Conservation (phyloP, 2,113 vertebrate species). For the Ailurus styani region DNA sequence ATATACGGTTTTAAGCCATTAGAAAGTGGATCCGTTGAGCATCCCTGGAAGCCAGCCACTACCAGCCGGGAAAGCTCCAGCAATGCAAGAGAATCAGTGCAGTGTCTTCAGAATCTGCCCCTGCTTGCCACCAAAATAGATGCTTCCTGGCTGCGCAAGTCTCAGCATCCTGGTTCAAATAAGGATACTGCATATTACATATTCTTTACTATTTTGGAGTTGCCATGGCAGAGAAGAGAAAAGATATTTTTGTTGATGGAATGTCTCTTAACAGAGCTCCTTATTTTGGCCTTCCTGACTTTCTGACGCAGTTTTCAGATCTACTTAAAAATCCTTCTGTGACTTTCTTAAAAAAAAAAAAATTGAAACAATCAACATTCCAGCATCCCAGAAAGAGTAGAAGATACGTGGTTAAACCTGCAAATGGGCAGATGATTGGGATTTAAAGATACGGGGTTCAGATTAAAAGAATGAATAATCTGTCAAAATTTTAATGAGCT, state of each 20-base stretch:
- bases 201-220: slow-evolving; percentile 77
- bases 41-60: background rate
- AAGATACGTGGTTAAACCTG: background rate
- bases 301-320: slow-evolving; percentile 65
- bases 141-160: background rate
- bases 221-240: slow-evolving; percentile 68
- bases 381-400: background rate
- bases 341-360: background rate
- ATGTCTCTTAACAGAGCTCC: slow-evolving; percentile 68
- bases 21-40: background rate
- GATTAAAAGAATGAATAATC: background rate
- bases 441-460: background rate
- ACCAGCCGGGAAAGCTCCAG: slow-evolving; percentile 1
- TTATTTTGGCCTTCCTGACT: slow-evolving; percentile 66
- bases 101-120: background rate
- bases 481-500: slow-evolving; percentile 13
- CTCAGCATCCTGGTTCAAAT: slow-evolving; percentile 66
- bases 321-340: slow-evolving; percentile 39
- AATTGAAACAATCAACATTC: slow-evolving; percentile 33
- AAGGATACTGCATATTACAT: slow-evolving; percentile 68
- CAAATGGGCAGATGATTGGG: background rate
- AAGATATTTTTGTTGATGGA: slow-evolving; percentile 74
- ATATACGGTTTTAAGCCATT: background rate
- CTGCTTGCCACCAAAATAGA: slow-evolving; percentile 58
- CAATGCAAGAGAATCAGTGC: background rate